Evolutionary conservation across 1,140 invertebrate species (phyloP).

Genomic region (Thalassaphorura encarpata): DNA sequence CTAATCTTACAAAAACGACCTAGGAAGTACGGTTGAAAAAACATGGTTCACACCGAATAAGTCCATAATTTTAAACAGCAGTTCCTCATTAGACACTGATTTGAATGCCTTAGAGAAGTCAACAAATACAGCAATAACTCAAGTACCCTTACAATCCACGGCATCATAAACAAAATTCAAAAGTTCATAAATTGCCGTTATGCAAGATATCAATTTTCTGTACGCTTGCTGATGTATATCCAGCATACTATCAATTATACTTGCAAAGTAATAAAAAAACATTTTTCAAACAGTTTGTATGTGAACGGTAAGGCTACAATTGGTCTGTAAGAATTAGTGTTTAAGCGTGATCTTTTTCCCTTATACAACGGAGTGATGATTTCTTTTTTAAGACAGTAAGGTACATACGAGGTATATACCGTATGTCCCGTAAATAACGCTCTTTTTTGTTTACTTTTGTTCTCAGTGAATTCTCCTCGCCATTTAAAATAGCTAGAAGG

Average conservation of each 20-base stretch:
- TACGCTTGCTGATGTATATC: background rate
- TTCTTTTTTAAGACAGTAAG: background rate
- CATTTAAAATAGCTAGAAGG: no score
- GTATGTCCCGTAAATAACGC: no score
- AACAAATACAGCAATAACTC: background rate
- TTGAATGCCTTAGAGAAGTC: no score
- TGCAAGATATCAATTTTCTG: background rate
- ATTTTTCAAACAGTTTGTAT: slow-evolving; percentile 2
- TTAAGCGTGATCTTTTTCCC: no score
- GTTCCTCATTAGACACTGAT: no score
- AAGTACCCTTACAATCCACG: background rate
- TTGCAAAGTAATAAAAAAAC: background rate
- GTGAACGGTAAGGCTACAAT: background rate
- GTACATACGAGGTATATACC: background rate
- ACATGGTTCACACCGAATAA: no score
- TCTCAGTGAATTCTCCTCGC: no score
- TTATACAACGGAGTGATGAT: background rate
- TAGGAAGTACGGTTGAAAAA: no score
- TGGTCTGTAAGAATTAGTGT: background rate
- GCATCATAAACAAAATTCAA: background rate
- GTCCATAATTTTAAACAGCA: no score
- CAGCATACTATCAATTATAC: background rate
- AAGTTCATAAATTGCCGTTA: background rate
- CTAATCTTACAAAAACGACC: no score
- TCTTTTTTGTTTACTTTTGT: no score